Evolutionary conservation across 64 coral and sea anemone genomes (phyloP), one percentile per base, ranked within the genome.

Genomic region (Actinia equina): DNA sequence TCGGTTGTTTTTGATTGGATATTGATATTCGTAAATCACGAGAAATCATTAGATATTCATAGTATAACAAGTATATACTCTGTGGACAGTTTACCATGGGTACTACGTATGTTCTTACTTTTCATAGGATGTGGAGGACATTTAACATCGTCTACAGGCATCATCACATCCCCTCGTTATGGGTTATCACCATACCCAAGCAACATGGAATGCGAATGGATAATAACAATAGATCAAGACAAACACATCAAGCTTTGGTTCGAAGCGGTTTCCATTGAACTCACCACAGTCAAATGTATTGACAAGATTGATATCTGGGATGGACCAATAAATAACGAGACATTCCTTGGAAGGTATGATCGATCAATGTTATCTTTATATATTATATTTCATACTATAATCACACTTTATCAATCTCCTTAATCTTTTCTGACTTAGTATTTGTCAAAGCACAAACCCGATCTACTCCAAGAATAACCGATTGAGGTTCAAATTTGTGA

Each of bases 381-480:
- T 49, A 8, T 49, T 37, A 37, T 49, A 49, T 49, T 49, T 9
- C 25, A 41, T 1, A 1, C 9, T 74, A 30, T 41, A 30, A 30
- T 74, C 30, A 37, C 27, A 74, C 20, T 74, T 74, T 5, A 74
- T 41, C 9, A 41, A 30, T 13, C 23, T 37, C 30, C 30, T 37
- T 74, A 9, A 26, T 74, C 41, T 6, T 42, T 30, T 74, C 13
- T 74, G 11, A 14, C 41, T 26, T 74, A 81, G 78, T 52, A 23
- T 51, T 23, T 95, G 94, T 25, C 51, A 53, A 25, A 23, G 43
- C 23, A 60, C 86, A 27, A 62, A 79, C 13, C 87, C 59, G 4
- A 57, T 89, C 42, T 76, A 92, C 42, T 95, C 94, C 51, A 89
- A 85, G 62, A 91, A 74, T 19, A 98, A 94, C 41, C 53, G 83